Conservation (phyloP, 2,888 invertebrate genomes). For the Cabera pusaria region DNA sequence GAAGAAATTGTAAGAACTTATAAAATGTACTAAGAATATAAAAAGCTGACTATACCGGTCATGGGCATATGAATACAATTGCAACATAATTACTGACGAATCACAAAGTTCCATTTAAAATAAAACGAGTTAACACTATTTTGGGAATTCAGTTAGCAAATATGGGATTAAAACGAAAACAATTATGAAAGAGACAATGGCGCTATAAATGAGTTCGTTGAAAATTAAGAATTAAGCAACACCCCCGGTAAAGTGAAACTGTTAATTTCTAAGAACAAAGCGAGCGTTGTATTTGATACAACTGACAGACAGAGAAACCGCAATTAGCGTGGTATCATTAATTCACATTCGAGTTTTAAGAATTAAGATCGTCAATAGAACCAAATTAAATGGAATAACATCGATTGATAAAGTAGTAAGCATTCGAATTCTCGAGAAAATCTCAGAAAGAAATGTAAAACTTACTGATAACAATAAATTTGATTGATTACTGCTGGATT, state of each 20-base stretch:
- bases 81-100: conserved; percentile 9
- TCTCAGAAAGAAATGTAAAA: too few relatives aligned
- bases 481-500: too few relatives aligned
- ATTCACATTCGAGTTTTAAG: conserved; percentile 21
- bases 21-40: conserved; percentile 31
- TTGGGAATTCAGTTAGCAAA: conserved; percentile 6
- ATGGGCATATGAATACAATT: conserved; percentile 15
- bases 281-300: conserved; percentile 43
- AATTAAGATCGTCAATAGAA: too few relatives aligned
- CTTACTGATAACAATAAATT: too few relatives aligned
- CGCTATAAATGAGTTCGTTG: conserved; percentile 40
- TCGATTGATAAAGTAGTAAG: too few relatives aligned
- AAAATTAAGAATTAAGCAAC: conserved; percentile 54
- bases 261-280: conserved; percentile 69
- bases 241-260: conserved; percentile 53
- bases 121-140: conserved; percentile 4
- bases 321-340: conserved; percentile 41
- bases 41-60: conserved; percentile 18
- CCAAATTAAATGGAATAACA: too few relatives aligned
- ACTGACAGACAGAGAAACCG: conserved; percentile 32
- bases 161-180: conserved; percentile 14
- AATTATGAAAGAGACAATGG: conserved; percentile 24
- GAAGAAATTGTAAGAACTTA: conserved; percentile 49
- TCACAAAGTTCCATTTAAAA: conserved; percentile 18
- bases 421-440: too few relatives aligned